phyloP scores from a whole-genome alignment of 1,140 invertebrate genomes.

The Pseudomyrmex sp. region DNA sequence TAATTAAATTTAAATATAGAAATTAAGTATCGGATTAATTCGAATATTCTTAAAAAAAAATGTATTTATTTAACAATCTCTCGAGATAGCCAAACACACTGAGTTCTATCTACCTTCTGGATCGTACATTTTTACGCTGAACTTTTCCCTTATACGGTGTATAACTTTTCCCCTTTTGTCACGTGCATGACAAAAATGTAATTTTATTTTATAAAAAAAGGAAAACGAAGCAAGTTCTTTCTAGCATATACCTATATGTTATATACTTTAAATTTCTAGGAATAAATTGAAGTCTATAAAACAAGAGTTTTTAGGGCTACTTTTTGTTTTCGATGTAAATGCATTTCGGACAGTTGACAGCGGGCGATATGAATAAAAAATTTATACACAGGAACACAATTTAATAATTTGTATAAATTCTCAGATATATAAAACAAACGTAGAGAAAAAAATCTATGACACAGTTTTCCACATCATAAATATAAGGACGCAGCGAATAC shows the following conservation, averaged over 20 bases:
- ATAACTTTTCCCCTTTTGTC: conserved; percentile 19
- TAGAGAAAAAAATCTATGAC: conserved; percentile 6
- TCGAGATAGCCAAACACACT: conserved; percentile 66
- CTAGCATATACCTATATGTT: conserved; percentile 70
- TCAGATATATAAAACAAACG: conserved; percentile 47
- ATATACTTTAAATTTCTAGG: conserved; percentile 73
- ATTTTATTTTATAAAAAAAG: conserved; percentile 77
- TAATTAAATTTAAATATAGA: conserved; percentile 79
- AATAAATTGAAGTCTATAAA: conserved; percentile 72
- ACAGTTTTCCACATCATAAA: conserved; percentile 87
- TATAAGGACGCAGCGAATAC: conserved; percentile 99
- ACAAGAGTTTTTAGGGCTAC: conserved; percentile 48
- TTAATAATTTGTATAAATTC: conserved; percentile 58
- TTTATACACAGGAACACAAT: conserved; percentile 43
- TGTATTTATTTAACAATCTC: conserved; percentile 83
- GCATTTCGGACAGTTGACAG: conserved; percentile 54
- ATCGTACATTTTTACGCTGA: conserved; percentile 77
- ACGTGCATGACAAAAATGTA: conserved; percentile 68
- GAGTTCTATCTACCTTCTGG: conserved; percentile 74
- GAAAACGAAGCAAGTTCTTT: conserved; percentile 41
- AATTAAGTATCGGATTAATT: conserved; percentile 76
- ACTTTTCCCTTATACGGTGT: conserved; percentile 71
- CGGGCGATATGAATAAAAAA: conserved; percentile 28
- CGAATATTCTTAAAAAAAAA: conserved; percentile 75
- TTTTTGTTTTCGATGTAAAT: conserved; percentile 59